Evolutionary conservation across 2,888 invertebrate species (phyloP).

Genomic region (Sturmia bella): DNA sequence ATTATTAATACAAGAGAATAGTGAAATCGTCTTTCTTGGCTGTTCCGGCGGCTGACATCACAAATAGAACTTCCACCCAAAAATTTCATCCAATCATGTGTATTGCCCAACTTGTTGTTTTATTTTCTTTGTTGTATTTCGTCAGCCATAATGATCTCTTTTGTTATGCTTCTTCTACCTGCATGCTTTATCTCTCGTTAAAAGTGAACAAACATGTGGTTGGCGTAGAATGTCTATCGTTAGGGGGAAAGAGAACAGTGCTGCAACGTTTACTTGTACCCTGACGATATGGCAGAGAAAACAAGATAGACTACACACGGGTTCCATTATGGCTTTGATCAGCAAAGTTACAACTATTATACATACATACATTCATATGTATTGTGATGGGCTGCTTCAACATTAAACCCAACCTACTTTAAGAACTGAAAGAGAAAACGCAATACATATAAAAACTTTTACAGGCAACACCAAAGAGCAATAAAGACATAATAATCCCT

Average conservation of each 20-base stretch:
- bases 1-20: no score
- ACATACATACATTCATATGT: no score
- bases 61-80: not conserved
- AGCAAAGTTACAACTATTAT: slow-evolving; percentile 21
- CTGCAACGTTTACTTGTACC: not conserved
- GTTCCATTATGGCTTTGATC: slow-evolving; percentile 69
- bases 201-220: no score
- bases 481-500: not conserved
- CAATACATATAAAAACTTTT: slow-evolving; percentile 2
- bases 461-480: not conserved
- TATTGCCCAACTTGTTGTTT: slow-evolving; percentile 4
- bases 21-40: no score
- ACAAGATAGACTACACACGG: slow-evolving; percentile 77
- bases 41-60: slow-evolving; percentile 52
- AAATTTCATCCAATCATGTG: slow-evolving; percentile 27
- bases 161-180: slow-evolving; percentile 32
- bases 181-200: not conserved
- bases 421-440: slow-evolving; percentile 13
- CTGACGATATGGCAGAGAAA: slow-evolving; percentile 55
- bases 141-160: slow-evolving; percentile 44
- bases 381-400: slow-evolving; percentile 38
- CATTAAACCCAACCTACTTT: slow-evolving; percentile 61
- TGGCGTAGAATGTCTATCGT: not conserved
- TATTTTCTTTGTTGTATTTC: not conserved
- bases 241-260: slow-evolving; percentile 11